Percentiles rank a stretch among this genome's conserved stretches.
Conservation (phyloP, 2,797 vertebrate genomes). For the Acrossocheilus wenchowensis region DNA sequence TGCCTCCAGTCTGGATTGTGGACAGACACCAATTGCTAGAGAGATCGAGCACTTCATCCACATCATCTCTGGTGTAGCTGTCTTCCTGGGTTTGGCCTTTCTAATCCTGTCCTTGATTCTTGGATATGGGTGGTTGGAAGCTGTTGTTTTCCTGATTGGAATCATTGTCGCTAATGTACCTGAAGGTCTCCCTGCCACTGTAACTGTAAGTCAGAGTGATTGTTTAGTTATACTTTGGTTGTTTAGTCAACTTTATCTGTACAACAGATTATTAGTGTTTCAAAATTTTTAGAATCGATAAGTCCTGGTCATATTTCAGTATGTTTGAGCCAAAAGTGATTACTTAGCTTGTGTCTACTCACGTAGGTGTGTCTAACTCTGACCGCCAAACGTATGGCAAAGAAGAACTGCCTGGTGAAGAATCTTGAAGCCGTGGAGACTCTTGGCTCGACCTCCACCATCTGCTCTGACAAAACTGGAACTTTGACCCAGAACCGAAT, state of each 20-base stretch:
- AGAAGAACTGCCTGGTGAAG: slow-evolving; percentile 97
- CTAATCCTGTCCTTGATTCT: slow-evolving; percentile 93
- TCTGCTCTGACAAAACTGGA: slow-evolving; percentile 91
- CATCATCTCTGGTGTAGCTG: slow-evolving; percentile 94
- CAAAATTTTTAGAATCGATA: background rate
- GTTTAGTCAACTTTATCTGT: background rate
- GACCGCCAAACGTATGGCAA: slow-evolving; percentile 96
- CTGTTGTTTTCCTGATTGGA: slow-evolving; percentile 96
- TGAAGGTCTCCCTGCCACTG: slow-evolving; percentile 92
- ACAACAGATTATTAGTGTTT: background rate
- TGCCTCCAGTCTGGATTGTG: slow-evolving; percentile 92
- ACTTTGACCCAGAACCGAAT: slow-evolving; percentile 94
- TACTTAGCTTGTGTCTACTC: background rate
- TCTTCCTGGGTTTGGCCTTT: slow-evolving; percentile 91
- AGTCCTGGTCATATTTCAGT: background rate
- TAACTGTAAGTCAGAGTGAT: slow-evolving; percentile 84
- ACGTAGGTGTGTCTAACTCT: slow-evolving; percentile 91
- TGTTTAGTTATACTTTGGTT: background rate
- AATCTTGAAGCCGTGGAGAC: slow-evolving; percentile 97
- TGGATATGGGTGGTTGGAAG: slow-evolving; percentile 93
- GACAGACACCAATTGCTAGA: slow-evolving; percentile 90
- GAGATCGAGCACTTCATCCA: slow-evolving; percentile 98
- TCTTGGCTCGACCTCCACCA: slow-evolving; percentile 91
- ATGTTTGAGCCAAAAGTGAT: background rate
- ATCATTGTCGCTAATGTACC: slow-evolving; percentile 98